Base-by-base conservation (phyloP, 1,140 invertebrate genomes). In the Reticulitermes speratus region DNA sequence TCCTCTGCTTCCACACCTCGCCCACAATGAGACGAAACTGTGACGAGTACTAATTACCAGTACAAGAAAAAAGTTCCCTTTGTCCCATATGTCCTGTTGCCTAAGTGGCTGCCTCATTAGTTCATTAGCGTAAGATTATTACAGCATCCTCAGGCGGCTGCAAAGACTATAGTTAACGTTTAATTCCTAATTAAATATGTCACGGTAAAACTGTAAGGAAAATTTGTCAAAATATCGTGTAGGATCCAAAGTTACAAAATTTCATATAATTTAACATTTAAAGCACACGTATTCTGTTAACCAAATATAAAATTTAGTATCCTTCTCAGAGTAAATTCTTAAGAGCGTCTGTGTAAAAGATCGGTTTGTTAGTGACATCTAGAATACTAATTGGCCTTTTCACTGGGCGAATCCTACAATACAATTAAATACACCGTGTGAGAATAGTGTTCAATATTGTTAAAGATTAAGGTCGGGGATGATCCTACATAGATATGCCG, bases 131-230 rank as follows among this genome's bases (percentile, higher is more conserved):
- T 2, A 75, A 7, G 65, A 75, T 65, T 75, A 25, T 75, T 75
- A 75, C n/a, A 75, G 65, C 25, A 75, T 75, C 65, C n/a, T 75
- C 65, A 75, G 65, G 25, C 65, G 65, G 65, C 65, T 75, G n/a
- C 65, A 75, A 30, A 75, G 30, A 75, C 65, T 30, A 19, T 75
- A 25, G 65, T 75, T 75, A 30, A n/a, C 25, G n/a, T 75, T 75
- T 75, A 3, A 30, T 75, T 75, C 25, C n/a, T 6, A 75, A 75
- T 75, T 75, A 75, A 75, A 75, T 75, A 30, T n/a, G 65, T 19
- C 2, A 9, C n/a, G n/a, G 25, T 75, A 30, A 75, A 75, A 75
- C 14, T 59, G 14, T 75, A n/a, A 30, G n/a, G 25, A 30, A 30
- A 75, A 75, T 65, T 3, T 59, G 14, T 12, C 12, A 25, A 75